phyloP scores from a whole-genome alignment of 2,888 invertebrate genomes.

The Micropterix aruncella region DNA sequence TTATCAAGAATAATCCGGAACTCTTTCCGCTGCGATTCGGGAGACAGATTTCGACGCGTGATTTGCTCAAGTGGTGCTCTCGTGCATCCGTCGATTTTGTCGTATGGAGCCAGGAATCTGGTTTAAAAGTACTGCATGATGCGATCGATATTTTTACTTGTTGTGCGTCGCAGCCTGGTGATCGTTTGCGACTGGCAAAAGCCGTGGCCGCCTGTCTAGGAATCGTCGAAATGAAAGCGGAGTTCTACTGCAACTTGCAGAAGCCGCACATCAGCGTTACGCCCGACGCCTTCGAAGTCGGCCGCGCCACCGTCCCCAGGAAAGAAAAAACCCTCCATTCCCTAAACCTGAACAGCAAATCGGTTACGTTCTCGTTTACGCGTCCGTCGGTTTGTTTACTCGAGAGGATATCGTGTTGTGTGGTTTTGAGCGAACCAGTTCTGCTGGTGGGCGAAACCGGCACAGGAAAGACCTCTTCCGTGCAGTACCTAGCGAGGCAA shows the following conservation, averaged over 20 bases:
- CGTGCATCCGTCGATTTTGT: constrained; percentile 63
- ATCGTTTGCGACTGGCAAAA: constrained; percentile 52
- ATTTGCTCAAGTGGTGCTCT: constrained; percentile 84
- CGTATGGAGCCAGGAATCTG: constrained; percentile 52
- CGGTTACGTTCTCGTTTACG: constrained; percentile 66
- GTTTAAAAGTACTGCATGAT: constrained; percentile 67
- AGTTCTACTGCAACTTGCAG: constrained; percentile 62
- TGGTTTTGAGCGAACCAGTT: constrained; percentile 75
- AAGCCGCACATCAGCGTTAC: constrained; percentile 61
- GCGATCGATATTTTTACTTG: constrained; percentile 86
- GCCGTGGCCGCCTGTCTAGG: constrained; percentile 71
- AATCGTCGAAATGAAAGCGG: constrained; percentile 66
- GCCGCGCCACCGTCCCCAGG: constrained; percentile 45
- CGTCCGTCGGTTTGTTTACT: constrained; percentile 66
- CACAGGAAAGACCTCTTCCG: constrained; percentile 91
- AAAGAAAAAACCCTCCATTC: constrained; percentile 26
- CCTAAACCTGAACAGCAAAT: constrained; percentile 26
- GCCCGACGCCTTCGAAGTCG: constrained; percentile 47
- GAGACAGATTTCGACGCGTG: constrained; percentile 66
- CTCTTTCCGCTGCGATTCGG: constrained; percentile 30
- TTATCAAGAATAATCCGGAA: constrained; percentile 16
- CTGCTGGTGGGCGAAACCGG: constrained; percentile 96
- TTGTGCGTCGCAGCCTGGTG: constrained; percentile 49
- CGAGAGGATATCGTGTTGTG: constrained; percentile 79
- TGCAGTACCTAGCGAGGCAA: constrained; percentile 80